Percentiles rank a stretch among this genome's conserved stretches.
phyloP scores from a whole-genome alignment of 2,797 vertebrate species.

The Sorex maritimensis region DNA sequence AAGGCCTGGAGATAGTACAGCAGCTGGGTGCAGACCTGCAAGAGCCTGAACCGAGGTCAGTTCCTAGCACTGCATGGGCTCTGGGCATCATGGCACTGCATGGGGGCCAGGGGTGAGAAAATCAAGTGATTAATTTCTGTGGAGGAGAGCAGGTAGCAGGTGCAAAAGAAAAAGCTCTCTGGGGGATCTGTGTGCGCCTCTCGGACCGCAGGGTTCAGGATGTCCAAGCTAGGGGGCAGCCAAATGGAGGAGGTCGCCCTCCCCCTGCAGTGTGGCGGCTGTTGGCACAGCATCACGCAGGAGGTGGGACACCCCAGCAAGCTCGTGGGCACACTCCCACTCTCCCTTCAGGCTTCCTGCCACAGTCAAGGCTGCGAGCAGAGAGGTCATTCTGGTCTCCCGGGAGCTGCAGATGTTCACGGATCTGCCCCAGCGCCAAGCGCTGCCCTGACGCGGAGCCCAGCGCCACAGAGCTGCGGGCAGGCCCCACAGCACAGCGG shows the following conservation, averaged over 20 bases:
- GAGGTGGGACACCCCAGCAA: neutral
- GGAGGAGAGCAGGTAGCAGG: neutral
- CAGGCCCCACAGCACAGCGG: constrained; percentile 51
- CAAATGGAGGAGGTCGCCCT: neutral
- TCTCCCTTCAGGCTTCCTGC: neutral
- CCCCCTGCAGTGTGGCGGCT: neutral
- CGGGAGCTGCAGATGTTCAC: neutral
- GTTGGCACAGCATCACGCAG: neutral
- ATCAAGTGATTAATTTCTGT: neutral
- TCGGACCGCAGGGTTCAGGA: neutral
- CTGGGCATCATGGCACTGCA: too few species aligned
- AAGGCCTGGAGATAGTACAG: too few species aligned
- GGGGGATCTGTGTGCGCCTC: neutral
- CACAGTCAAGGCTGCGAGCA: neutral
- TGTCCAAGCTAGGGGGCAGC: neutral
- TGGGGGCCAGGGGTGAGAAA: too few species aligned
- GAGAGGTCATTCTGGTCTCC: neutral
- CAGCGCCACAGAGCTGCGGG: too few species aligned
- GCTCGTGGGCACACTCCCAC: neutral
- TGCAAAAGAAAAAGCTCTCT: neutral
- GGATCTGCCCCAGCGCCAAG: neutral
- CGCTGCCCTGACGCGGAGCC: neutral
- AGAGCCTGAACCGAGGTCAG: too few species aligned
- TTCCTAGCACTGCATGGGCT: too few species aligned
- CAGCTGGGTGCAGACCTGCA: too few species aligned